These are phyloP conservation scores for Asteroscopus sphinx DNA, from an alignment of 2,888 invertebrate species.

Conservation along the genomic window DNA sequence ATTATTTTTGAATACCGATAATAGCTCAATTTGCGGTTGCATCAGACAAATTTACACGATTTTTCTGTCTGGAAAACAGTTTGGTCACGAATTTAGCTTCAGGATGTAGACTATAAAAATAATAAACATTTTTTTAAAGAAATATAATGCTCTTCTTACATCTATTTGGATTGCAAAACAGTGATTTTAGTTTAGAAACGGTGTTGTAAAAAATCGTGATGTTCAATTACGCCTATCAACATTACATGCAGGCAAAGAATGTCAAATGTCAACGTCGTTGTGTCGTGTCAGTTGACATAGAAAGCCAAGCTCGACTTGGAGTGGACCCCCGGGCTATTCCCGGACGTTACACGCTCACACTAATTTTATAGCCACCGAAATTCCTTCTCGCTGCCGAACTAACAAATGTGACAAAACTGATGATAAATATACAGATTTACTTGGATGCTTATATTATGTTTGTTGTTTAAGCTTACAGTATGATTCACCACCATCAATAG, in stretches of 20 bases:
- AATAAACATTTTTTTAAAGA: neutral
- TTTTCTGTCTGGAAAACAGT: constrained; percentile 13
- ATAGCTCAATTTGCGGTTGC: constrained; percentile 37
- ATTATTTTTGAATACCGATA: constrained; percentile 28
- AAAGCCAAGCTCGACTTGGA: constrained; percentile 68
- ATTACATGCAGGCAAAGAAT: constrained; percentile 50
- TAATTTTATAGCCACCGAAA: constrained; percentile 84
- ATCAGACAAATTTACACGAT: constrained; percentile 15
- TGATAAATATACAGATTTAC: constrained; percentile 36
- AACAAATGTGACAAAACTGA: constrained; percentile 59
- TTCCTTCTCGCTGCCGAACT: constrained; percentile 61
- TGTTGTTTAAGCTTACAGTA: constrained; percentile 14
- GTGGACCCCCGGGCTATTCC: constrained; percentile 71
- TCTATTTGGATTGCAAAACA: neutral
- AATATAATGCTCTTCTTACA: neutral
- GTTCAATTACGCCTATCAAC: constrained; percentile 18
- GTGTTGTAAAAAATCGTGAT: constrained; percentile 3
- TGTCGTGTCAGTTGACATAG: constrained; percentile 67
- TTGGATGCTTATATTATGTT: constrained; percentile 4
- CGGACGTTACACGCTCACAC: constrained; percentile 78
- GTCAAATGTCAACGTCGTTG: constrained; percentile 56
- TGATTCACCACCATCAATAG: constrained; percentile 28
- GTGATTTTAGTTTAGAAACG: neutral
- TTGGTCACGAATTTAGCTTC: constrained; percentile 7
- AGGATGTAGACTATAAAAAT: constrained; percentile 4